phyloP scores from a whole-genome alignment of 92 coral and sea anemone species.

The Epizoanthus ramosus region DNA sequence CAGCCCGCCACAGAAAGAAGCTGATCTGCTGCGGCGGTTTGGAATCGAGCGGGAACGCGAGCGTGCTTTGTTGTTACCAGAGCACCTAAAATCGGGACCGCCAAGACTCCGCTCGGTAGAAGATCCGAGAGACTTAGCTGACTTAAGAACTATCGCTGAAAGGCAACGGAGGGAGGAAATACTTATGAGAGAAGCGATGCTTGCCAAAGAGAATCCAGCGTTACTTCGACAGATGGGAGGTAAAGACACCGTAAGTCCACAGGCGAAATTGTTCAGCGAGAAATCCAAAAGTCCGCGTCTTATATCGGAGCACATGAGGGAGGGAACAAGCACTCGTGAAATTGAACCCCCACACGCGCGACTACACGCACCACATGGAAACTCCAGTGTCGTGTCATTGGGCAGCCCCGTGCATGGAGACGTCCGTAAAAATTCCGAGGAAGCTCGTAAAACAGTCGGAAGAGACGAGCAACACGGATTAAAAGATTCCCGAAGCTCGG shows the following conservation, averaged over 20 bases:
- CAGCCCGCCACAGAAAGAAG: conserved; percentile 30
- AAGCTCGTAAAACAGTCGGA: conserved; percentile 49
- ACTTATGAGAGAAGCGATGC: conserved; percentile 48
- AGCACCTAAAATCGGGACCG: conserved; percentile 80
- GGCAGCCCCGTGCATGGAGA: conserved; percentile 65
- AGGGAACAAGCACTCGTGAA: conserved; percentile 42
- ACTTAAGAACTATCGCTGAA: conserved; percentile 62
- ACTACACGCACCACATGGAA: conserved; percentile 65
- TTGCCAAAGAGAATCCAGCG: conserved; percentile 45
- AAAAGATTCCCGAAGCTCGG: conserved; percentile 10
- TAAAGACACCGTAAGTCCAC: conserved; percentile 61
- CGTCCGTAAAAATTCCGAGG: conserved; percentile 58
- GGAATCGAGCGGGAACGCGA: conserved; percentile 55
- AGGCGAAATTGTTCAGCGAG: conserved; percentile 66
- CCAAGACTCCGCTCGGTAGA: conserved; percentile 85
- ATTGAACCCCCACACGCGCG: conserved; percentile 46
- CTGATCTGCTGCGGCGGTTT: conserved; percentile 26
- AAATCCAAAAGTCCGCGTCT: conserved; percentile 34
- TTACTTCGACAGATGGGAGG: conserved; percentile 49
- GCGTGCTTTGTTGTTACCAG: conserved; percentile 49
- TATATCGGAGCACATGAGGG: conserved; percentile 33
- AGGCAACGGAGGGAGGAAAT: conserved; percentile 71
- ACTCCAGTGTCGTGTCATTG: conserved; percentile 62
- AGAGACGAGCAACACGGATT: conserved; percentile 58
- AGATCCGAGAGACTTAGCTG: conserved; percentile 61